phyloP scores from a whole-genome alignment of 2,888 invertebrate species.

The Trissoscelio sp. region DNA sequence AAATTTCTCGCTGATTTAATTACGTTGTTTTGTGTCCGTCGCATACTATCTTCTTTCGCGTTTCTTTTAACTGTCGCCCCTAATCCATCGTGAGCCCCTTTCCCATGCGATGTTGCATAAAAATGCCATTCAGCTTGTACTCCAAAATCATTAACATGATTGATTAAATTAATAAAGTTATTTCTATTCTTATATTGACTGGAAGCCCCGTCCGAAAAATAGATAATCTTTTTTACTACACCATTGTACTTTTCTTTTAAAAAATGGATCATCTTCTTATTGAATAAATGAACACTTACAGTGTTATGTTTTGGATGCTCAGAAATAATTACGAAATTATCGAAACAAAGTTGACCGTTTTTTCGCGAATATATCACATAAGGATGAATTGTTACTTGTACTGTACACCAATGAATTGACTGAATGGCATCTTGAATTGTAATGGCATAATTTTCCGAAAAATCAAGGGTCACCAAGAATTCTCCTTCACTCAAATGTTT shows the following conservation, averaged over 20 bases:
- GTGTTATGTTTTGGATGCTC: slow-evolving; percentile 15
- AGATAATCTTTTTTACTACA: slow-evolving; percentile 14
- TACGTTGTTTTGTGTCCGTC: not conserved
- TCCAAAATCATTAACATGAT: not conserved
- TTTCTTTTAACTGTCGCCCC: not conserved
- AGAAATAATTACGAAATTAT: slow-evolving; percentile 12
- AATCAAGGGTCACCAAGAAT: slow-evolving; percentile 11
- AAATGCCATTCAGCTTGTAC: not conserved
- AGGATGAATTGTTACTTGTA: slow-evolving; percentile 12
- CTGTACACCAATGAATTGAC: slow-evolving; percentile 5
- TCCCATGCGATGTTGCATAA: slow-evolving; percentile 6
- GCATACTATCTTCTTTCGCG: not conserved
- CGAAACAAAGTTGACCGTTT: not conserved
- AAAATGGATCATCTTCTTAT: slow-evolving; percentile 16
- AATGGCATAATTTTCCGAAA: slow-evolving; percentile 17
- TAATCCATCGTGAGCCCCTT: slow-evolving; percentile 5
- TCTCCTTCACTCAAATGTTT: slow-evolving; percentile 14
- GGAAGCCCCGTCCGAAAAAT: slow-evolving; percentile 31
- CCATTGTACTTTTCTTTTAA: slow-evolving; percentile 8
- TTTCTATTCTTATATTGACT: slow-evolving; percentile 23
- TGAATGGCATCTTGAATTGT: slow-evolving; percentile 17
- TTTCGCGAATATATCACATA: slow-evolving; percentile 18
- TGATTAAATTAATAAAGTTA: slow-evolving; percentile 8
- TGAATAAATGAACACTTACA: slow-evolving; percentile 14
- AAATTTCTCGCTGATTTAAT: slow-evolving; percentile 2